A percentile compares a stretch with the other conserved stretches of the same genome.
Conservation (phyloP, 2,888 invertebrate genomes). For the Andricus quercusramuli region DNA sequence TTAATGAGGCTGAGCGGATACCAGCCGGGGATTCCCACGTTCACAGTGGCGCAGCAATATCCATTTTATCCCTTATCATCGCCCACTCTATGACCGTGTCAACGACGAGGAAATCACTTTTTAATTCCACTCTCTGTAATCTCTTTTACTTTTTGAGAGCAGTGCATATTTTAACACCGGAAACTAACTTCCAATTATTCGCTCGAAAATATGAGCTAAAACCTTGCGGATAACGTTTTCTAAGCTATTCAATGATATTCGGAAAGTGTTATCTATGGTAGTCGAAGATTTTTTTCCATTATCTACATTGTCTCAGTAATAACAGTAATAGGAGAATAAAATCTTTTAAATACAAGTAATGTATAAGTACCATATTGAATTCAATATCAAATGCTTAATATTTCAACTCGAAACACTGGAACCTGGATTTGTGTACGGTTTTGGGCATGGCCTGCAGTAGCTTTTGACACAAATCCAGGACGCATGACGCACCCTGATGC, state of each 20-base stretch:
- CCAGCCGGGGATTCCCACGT: slow-evolving; percentile 74
- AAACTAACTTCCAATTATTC: not conserved
- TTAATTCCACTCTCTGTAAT: slow-evolving; percentile 35
- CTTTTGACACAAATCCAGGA: too few species aligned
- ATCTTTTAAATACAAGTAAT: too few species aligned
- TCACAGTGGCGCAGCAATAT: slow-evolving; percentile 73
- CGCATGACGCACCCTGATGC: too few species aligned
- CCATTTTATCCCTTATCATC: slow-evolving; percentile 66
- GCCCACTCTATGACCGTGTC: slow-evolving; percentile 41
- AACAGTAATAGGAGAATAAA: too few species aligned
- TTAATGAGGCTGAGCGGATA: slow-evolving; percentile 84
- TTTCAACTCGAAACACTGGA: too few species aligned
- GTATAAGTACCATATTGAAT: too few species aligned
- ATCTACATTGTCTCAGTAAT: too few species aligned
- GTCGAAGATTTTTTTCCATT: too few species aligned
- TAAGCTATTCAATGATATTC: not conserved
- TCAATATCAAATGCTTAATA: too few species aligned
- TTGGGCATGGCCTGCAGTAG: too few species aligned
- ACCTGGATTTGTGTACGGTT: too few species aligned
- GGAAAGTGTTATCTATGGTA: not conserved
- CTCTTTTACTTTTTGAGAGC: slow-evolving; percentile 36
- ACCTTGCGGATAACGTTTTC: not conserved
- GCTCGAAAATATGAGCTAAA: not conserved
- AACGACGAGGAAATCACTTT: slow-evolving; percentile 38
- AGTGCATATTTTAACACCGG: not conserved